Percentiles rank a stretch among this genome's conserved stretches.
Conservation (phyloP, 2,113 vertebrate genomes). For the Gasterosteus nipponicus region DNA sequence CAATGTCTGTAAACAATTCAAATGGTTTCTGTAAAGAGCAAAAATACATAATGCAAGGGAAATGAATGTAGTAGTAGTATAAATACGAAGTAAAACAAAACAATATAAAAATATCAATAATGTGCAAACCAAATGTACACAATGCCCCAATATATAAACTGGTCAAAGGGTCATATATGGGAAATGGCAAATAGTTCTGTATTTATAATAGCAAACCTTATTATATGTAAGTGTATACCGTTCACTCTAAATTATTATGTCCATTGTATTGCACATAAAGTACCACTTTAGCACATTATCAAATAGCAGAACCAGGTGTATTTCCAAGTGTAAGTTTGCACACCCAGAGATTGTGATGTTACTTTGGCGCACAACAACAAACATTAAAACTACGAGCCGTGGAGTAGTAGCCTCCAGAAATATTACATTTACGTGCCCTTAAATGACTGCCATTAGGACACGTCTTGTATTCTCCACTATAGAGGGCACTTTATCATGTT, state of each 20-base stretch:
- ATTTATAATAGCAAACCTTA: neutral
- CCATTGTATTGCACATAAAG: neutral
- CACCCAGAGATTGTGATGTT: neutral
- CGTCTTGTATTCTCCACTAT: neutral
- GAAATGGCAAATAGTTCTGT: neutral
- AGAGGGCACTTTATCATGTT: neutral
- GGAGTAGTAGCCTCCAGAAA: neutral
- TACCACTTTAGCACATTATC: neutral
- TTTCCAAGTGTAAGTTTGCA: neutral
- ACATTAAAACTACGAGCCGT: neutral
- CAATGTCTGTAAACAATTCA: neutral
- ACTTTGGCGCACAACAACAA: neutral
- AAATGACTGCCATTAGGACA: too few relatives aligned
- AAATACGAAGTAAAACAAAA: neutral
- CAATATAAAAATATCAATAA: neutral
- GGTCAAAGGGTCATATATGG: neutral
- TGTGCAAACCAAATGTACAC: neutral
- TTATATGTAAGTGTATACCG: neutral
- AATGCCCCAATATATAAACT: neutral
- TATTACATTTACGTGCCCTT: neutral
- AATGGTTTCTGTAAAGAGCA: neutral
- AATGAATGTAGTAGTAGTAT: neutral
- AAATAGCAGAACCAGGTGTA: neutral
- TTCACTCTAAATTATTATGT: neutral
- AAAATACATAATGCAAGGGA: neutral